Evolutionary conservation across 2,797 vertebrate species (phyloP), one percentile per base, ranked within the genome.

Genomic region (Myotis pilosus): DNA sequence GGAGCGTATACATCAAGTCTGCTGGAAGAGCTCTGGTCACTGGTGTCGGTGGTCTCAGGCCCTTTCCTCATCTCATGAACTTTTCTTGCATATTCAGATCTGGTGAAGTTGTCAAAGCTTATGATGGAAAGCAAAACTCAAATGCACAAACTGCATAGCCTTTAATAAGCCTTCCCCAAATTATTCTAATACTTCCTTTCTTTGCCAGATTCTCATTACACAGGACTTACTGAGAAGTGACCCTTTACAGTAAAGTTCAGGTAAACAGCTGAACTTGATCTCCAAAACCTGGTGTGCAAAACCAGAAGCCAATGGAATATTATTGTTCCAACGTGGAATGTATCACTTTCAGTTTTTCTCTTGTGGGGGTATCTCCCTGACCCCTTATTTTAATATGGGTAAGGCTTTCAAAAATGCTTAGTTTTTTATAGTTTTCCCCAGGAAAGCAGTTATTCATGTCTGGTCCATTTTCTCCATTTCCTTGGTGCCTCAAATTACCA

Each of bases 81-180:
- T 78, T 57, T 72, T 71, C 84, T 94, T 87, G 16, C 89, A 82
- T 80, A 85, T 78, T 60, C 55, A 96, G 95, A 83, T 30, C 66
- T 51, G 49, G 44, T 4, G 83, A 95, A 94, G 38, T 44, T 88
- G 89, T 81, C 86, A 95, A 91, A 94, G 53, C 57, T 95, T 93
- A 94, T 11, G 80, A 94, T 76, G 51, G 88, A 91, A 91, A 94
- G 30, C 7, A 78, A 5, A 87, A 91, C 44, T 69, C 57, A 68
- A 71, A 90, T 25, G 23, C 71, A 95, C 13, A 87, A 25, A 94
- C 57, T 71, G n/a, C 9, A 0, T 44, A 47, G 33, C 62, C 72
- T 93, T 79, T 51, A 82, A 94, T 11, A 87, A 83, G 55, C 12
- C 72, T 94, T 80, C 89, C 82, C 2, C 0, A 16, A 86, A 92